Evolutionary conservation across 2,888 invertebrate species (phyloP).

Genomic region (Limnephilus lunatus): DNA sequence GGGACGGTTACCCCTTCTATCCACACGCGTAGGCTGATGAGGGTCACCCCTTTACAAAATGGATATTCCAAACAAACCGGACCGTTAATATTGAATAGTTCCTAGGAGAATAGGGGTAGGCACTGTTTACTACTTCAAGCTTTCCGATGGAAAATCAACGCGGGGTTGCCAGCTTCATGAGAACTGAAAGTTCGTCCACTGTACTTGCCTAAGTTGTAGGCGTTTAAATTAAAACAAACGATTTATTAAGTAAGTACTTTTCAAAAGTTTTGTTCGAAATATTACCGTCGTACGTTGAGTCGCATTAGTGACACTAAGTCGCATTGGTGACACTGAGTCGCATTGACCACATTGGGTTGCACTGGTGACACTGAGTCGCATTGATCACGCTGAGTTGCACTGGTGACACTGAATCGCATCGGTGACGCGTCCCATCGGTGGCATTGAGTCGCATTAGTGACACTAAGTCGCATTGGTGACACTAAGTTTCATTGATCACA

Average conservation of each 20-base stretch:
- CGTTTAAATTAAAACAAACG: neutral
- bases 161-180: slow-evolving; percentile 3
- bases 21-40: slow-evolving; percentile 2
- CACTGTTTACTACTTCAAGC: slow-evolving; percentile 27
- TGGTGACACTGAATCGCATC: no score
- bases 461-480: no score
- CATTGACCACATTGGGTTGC: no score
- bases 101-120: slow-evolving; percentile 43
- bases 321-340: no score
- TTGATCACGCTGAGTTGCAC: no score
- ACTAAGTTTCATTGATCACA: no score
- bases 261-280: neutral
- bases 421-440: no score
- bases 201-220: no score
- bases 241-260: neutral
- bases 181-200: neutral
- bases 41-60: slow-evolving; percentile 40
- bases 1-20: neutral
- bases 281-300: no score
- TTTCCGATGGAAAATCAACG: slow-evolving; percentile 15
- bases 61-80: slow-evolving; percentile 63
- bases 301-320: no score
- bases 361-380: no score
- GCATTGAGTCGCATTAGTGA: no score
- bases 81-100: slow-evolving; percentile 66